Percentiles rank a stretch among this genome's conserved stretches.
phyloP scores from a whole-genome alignment of 2,113 vertebrate species.

The Equus przewalskii region DNA sequence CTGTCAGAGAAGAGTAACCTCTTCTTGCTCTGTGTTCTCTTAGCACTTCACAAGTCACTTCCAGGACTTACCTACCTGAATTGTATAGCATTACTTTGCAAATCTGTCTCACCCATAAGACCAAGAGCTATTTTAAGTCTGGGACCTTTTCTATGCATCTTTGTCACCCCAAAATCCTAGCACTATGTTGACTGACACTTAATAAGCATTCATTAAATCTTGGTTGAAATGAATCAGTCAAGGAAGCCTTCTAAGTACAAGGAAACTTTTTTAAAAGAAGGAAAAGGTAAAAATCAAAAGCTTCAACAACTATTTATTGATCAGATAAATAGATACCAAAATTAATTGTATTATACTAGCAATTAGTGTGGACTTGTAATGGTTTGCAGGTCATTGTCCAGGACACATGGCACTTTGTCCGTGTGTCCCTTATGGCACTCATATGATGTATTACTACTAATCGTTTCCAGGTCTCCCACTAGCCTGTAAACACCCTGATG shows the following conservation, averaged over 20 bases:
- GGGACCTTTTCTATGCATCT: not conserved
- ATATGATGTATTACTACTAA: not conserved
- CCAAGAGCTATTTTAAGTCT: not conserved
- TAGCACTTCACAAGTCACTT: not conserved
- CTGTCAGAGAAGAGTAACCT: not conserved
- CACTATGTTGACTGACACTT: not conserved
- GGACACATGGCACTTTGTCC: not conserved
- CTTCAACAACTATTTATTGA: not conserved
- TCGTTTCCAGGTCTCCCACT: not conserved
- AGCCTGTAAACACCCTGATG: not conserved
- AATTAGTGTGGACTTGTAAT: not conserved
- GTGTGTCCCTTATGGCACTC: not conserved
- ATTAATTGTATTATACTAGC: not conserved
- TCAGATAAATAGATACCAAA: not conserved
- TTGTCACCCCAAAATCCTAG: not conserved
- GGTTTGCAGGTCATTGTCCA: not conserved
- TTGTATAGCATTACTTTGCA: not conserved
- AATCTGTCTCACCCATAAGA: not conserved
- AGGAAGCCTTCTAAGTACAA: not conserved
- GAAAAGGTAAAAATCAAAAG: not conserved
- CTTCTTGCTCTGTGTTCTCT: not conserved
- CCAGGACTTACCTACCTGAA: not conserved
- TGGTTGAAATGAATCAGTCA: not conserved
- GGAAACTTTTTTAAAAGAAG: not conserved
- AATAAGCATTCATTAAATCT: not conserved